These are phyloP conservation scores for Huso huso DNA, from an alignment of 2,797 vertebrate species.

Conservation along the genomic window DNA sequence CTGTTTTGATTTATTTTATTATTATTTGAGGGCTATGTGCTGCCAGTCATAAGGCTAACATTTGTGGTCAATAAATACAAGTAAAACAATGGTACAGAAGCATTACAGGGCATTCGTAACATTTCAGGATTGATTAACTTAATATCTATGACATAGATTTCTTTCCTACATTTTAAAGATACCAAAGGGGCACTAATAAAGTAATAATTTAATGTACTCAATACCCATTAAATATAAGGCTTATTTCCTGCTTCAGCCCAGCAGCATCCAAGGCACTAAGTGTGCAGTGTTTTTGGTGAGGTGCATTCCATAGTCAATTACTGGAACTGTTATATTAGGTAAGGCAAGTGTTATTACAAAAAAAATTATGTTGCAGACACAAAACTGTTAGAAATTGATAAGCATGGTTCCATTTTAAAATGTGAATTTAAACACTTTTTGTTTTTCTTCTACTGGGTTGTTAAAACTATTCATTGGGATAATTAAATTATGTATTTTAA, in stretches of 20 bases:
- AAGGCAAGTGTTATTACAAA: too few relatives aligned
- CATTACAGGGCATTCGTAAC: slow-evolving; percentile 43
- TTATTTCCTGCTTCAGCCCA: not conserved
- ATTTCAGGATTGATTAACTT: slow-evolving; percentile 80
- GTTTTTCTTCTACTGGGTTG: too few relatives aligned
- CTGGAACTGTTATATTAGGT: too few relatives aligned
- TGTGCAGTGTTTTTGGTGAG: too few relatives aligned
- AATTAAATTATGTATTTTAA: too few relatives aligned
- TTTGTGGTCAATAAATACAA: slow-evolving; percentile 70
- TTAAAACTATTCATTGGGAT: too few relatives aligned
- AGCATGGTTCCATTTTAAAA: too few relatives aligned
- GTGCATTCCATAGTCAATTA: too few relatives aligned
- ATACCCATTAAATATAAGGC: not conserved
- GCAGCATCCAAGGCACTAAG: not conserved
- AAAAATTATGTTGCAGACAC: too few relatives aligned
- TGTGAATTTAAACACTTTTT: too few relatives aligned
- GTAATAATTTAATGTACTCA: not conserved
- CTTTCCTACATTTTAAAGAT: slow-evolving; percentile 71
- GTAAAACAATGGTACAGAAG: slow-evolving; percentile 34
- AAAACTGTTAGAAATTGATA: too few relatives aligned
- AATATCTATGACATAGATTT: slow-evolving; percentile 69
- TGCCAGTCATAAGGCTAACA: slow-evolving; percentile 74
- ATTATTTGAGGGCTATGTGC: slow-evolving; percentile 76
- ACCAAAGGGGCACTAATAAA: slow-evolving; percentile 33
- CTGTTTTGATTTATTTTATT: slow-evolving; percentile 95